phyloP scores from a whole-genome alignment of 2,113 vertebrate genomes.

The Noturus placidus region DNA sequence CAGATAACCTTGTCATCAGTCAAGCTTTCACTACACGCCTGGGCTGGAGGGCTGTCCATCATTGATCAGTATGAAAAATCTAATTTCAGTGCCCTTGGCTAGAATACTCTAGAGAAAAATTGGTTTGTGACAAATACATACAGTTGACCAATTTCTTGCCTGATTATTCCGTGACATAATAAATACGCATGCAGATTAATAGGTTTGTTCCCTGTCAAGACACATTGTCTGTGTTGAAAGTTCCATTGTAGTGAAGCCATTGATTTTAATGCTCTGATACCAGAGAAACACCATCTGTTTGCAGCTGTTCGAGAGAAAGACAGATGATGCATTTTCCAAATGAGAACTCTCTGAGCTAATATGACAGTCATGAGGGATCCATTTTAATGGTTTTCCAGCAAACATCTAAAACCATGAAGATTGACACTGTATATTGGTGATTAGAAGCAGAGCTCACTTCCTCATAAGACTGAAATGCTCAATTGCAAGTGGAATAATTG shows the following conservation, averaged over 20 bases:
- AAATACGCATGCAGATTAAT: background rate
- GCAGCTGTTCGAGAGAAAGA: background rate
- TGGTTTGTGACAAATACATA: background rate
- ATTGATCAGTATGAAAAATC: background rate
- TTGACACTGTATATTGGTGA: constrained; percentile 15
- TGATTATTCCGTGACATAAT: background rate
- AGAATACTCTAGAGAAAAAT: background rate
- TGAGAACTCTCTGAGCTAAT: constrained; percentile 6
- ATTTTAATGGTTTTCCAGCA: constrained; percentile 34
- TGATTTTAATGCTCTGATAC: background rate
- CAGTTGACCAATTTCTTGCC: background rate
- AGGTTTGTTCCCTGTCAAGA: background rate
- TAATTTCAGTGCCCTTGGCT: background rate
- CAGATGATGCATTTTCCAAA: background rate
- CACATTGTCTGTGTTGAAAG: background rate
- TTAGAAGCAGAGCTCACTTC: background rate
- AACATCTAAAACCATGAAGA: constrained; percentile 20
- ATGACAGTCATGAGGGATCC: constrained; percentile 26
- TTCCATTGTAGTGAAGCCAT: background rate
- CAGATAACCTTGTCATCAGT: background rate
- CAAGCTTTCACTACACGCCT: constrained; percentile 7
- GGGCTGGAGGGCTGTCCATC: constrained; percentile 5
- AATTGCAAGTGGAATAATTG: constrained; percentile 8
- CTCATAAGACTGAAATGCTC: constrained; percentile 22
- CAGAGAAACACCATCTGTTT: background rate